Conservation (phyloP, 2,113 vertebrate genomes). For the Rafetus swinhoei region DNA sequence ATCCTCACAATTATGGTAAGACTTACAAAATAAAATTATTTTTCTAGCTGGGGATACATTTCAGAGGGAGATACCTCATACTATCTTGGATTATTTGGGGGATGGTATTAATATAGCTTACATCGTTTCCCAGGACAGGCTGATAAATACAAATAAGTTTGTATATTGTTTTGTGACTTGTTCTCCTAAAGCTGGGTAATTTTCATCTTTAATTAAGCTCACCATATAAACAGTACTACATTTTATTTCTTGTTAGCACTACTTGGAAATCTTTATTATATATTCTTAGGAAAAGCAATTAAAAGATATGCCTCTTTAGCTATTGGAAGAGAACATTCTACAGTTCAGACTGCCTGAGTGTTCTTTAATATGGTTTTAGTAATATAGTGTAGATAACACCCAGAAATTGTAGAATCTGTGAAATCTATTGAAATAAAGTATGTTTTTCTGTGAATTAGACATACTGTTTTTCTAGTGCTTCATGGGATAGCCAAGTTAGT, state of each 20-base stretch:
- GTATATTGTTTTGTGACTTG: not conserved
- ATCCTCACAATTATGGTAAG: not conserved
- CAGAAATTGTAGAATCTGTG: not conserved
- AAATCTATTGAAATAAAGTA: slow-evolving; percentile 5
- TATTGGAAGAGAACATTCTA: not conserved
- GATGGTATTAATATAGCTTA: not conserved
- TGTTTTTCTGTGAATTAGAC: not conserved
- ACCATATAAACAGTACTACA: not conserved
- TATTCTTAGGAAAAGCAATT: not conserved
- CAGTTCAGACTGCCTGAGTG: not conserved
- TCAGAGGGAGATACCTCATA: not conserved
- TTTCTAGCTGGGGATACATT: not conserved
- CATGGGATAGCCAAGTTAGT: no score
- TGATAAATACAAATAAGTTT: not conserved
- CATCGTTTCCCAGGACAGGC: not conserved
- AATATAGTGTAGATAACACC: not conserved
- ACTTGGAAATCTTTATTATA: not conserved
- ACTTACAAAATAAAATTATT: not conserved
- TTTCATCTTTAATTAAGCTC: slow-evolving; percentile 1
- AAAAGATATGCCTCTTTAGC: not conserved
- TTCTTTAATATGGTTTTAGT: fast-evolving
- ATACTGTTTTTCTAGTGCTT: not conserved
- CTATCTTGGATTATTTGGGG: not conserved
- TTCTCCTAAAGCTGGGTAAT: slow-evolving; percentile 20
- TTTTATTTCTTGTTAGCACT: not conserved